Conservation (phyloP, 2,888 invertebrate genomes). For the Perizoma flavofasciatum region DNA sequence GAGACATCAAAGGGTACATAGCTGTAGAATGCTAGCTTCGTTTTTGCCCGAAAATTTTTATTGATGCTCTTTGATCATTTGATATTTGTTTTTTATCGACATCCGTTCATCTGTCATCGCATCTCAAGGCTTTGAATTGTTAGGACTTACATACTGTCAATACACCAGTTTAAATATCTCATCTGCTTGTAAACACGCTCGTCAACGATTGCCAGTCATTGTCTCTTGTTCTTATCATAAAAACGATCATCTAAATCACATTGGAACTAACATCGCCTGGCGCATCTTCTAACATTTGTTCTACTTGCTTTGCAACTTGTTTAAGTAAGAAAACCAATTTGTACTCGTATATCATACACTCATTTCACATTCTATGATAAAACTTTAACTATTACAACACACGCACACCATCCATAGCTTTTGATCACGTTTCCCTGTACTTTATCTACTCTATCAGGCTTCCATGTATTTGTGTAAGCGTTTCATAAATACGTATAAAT, state of each 20-base stretch:
- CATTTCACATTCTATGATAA: constrained; percentile 4
- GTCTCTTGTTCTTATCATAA: constrained; percentile 11
- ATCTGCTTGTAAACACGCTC: constrained; percentile 41
- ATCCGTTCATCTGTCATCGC: constrained; percentile 44
- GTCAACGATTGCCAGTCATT: constrained; percentile 18
- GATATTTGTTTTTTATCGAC: constrained; percentile 45
- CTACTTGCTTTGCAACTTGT: constrained; percentile 34
- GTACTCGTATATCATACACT: constrained; percentile 8
- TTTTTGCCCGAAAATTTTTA: constrained; percentile 70
- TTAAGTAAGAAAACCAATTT: neutral
- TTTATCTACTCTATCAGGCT: constrained; percentile 23
- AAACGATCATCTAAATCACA: neutral
- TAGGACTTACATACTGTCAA: constrained; percentile 25
- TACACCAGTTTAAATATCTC: constrained; percentile 36
- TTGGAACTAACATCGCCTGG: constrained; percentile 26
- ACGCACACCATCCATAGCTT: constrained; percentile 29
- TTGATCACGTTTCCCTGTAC: constrained; percentile 22
- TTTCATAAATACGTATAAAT: constrained; percentile 23
- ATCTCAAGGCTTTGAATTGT: constrained; percentile 27
- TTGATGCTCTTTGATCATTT: constrained; percentile 69
- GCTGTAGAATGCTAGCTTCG: constrained; percentile 77
- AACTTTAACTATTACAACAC: constrained; percentile 21
- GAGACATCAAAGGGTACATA: constrained; percentile 79
- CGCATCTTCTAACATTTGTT: constrained; percentile 28
- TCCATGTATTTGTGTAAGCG: constrained; percentile 31